Evolutionary conservation across 2,113 vertebrate genomes (phyloP), one percentile per base, ranked within the genome.

Genomic region (Lepisosteus osseus): DNA sequence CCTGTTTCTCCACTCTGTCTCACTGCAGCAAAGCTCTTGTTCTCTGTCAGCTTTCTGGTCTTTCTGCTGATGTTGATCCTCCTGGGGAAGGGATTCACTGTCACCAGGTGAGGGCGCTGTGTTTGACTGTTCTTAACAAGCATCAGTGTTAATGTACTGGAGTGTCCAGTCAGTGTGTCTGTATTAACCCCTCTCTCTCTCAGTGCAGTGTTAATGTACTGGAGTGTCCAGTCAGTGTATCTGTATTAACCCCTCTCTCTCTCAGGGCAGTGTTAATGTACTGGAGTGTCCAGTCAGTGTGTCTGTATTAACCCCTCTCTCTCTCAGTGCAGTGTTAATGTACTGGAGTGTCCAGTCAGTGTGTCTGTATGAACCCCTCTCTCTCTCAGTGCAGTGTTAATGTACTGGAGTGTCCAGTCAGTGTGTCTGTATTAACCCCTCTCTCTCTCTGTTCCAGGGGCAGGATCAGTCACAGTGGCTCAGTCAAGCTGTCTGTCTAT

Each of bases 31-130:
- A 97, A 96, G 89, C 90, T 96, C 83, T 89, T 97, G 72, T 96
- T 96, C 90, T 97, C 95, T 29, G 86, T 94, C 86, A 96, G 95
- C 85, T 96, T 95, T 89, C 87, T 97, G 87, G 89, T 95, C 80
- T 97, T 96, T 85, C 91, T 96, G 68, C 91, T 97, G 78, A 95
- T 96, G 91, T 92, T 97, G 74, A 96, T 97, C 74, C 88, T 97
- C 65, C 83, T 97, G 85, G 95, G 95, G 40, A 97, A 97, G 88
- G 95, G 95, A 78, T 96, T 97, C 88, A 96, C 95, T 3, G 94
- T 97, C 84, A 97, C 95, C 82, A 94, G 92, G 91, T 90, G 74
- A 72, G 87, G 7, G 69, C 72, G 69, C 45, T 61, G 70, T 61
- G 70, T 63, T 29, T 4, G 63, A 15, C 40, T 65, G 12, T 40